Base-by-base conservation (phyloP, 2,888 invertebrate genomes). In the Formica aserva region DNA sequence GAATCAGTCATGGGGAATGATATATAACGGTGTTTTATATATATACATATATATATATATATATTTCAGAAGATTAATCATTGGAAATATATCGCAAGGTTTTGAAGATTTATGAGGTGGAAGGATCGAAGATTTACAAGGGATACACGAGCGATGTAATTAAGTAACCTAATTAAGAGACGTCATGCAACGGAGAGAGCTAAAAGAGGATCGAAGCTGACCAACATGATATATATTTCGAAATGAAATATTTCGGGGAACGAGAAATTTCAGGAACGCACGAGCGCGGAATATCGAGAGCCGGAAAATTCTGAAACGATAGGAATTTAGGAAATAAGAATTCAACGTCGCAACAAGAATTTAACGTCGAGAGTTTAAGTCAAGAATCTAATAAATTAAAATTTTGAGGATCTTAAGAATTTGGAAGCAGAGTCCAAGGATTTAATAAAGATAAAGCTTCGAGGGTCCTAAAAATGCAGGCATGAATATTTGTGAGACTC, bases 261-360 rank as follows among this genome's bases (percentile, higher is more conserved):
- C 8, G 29, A 38, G 66, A 69, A 55, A 69, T 57, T 69, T 41
- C 11, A 41, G n/a, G 55, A 77, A 69, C 22, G 77, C 15, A 41
- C 18, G n/a, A 41, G 26, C 9, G 13, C 15, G 11, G 52, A 67
- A 52, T 77, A 77, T 77, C 26, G 67, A 26, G 11, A n/a, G 26
- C 8, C 29, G 66, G 9, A 69, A 65, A 67, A 67, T 77, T 41
- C n/a, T n/a, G 26, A 41, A 69, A 69, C 29, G 77, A 22, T 1
- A 26, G 71, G 77, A 77, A 77, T 77, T 77, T 69, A n/a, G 18
- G 22, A 57, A 77, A 55, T 67, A 38, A 38, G 48, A 77, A 52
- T 38, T 65, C 15, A n/a, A 38, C n/a, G 45, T 45, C 66, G 35
- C 35, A 52, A 66, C 52, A 67, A 55, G 32, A 67, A 41, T 67